phyloP scores from a whole-genome alignment of 1,140 invertebrate genomes.

The Goniozus legneri region DNA sequence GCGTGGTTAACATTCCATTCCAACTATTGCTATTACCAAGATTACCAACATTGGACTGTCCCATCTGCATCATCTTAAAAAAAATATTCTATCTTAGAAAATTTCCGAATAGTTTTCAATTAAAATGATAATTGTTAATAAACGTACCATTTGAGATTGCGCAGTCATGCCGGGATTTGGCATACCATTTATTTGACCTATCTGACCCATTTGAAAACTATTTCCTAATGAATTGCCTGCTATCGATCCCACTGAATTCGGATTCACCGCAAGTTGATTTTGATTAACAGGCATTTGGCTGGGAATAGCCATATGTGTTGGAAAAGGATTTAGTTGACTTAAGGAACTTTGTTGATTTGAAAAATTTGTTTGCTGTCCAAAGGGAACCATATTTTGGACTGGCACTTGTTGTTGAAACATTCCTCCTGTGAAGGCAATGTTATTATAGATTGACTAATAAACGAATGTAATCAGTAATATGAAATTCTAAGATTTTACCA shows the following conservation, averaged over 20 bases:
- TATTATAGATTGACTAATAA: background rate
- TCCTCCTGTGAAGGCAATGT: conserved; percentile 27
- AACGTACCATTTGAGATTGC: conserved; percentile 40
- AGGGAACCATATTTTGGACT: conserved; percentile 28
- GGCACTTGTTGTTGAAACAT: conserved; percentile 41
- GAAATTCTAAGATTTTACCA: conserved; percentile 19
- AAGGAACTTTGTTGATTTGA: conserved; percentile 27
- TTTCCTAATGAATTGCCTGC: conserved; percentile 30
- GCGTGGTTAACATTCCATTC: conserved; percentile 42
- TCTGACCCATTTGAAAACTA: conserved; percentile 22
- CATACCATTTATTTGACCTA: conserved; percentile 39
- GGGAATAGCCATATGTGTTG: conserved; percentile 29
- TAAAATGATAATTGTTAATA: conserved; percentile 3
- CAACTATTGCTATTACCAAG: conserved; percentile 45
- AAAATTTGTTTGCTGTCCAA: conserved; percentile 32
- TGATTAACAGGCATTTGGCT: conserved; percentile 35
- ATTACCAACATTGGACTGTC: conserved; percentile 34
- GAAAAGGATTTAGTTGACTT: conserved; percentile 29
- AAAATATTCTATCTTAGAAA: conserved; percentile 2
- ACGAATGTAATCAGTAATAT: background rate
- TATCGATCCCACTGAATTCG: conserved; percentile 33
- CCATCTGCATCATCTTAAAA: conserved; percentile 42
- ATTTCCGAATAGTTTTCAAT: background rate
- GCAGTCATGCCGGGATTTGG: conserved; percentile 36
- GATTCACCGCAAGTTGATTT: conserved; percentile 38